Percentiles rank a stretch among this genome's conserved stretches.
phyloP scores from a whole-genome alignment of 2,888 invertebrate species.

The Drosophila peninsularis region DNA sequence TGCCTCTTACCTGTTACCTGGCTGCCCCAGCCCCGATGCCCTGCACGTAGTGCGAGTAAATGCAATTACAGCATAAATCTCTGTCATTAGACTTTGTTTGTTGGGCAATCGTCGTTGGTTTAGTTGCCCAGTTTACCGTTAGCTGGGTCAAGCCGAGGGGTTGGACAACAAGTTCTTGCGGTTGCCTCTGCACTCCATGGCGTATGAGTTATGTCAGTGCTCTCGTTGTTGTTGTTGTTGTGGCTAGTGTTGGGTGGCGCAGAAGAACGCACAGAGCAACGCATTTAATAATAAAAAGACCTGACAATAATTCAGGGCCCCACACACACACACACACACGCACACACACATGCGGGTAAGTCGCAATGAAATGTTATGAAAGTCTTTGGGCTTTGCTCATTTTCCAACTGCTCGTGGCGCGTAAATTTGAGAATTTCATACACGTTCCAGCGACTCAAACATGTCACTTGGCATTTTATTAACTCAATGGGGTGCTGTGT shows the following conservation, averaged over 20 bases:
- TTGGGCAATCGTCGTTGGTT: slow-evolving; percentile 41
- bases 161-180: slow-evolving; percentile 43
- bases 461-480: slow-evolving; percentile 76
- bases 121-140: slow-evolving; percentile 11
- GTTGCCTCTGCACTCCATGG: slow-evolving; percentile 49
- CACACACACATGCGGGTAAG: not conserved
- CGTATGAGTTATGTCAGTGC: slow-evolving; percentile 66
- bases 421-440: slow-evolving; percentile 47
- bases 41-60: slow-evolving; percentile 50
- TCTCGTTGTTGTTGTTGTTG: not conserved
- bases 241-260: not conserved
- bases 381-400: slow-evolving; percentile 33
- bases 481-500: slow-evolving; percentile 56
- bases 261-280: slow-evolving; percentile 28
- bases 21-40: not conserved
- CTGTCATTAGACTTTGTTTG: slow-evolving; percentile 80
- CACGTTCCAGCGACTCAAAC: slow-evolving; percentile 67
- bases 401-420: slow-evolving; percentile 24
- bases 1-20: not conserved
- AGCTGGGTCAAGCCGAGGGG: slow-evolving; percentile 39
- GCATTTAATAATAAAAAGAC: slow-evolving; percentile 57
- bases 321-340: slow-evolving; percentile 6
- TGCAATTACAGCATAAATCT: slow-evolving; percentile 77
- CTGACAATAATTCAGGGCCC: slow-evolving; percentile 61
- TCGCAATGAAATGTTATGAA: slow-evolving; percentile 28